Base-by-base conservation (phyloP, 1,140 invertebrate genomes). In the Chionoecetes opilio region DNA sequence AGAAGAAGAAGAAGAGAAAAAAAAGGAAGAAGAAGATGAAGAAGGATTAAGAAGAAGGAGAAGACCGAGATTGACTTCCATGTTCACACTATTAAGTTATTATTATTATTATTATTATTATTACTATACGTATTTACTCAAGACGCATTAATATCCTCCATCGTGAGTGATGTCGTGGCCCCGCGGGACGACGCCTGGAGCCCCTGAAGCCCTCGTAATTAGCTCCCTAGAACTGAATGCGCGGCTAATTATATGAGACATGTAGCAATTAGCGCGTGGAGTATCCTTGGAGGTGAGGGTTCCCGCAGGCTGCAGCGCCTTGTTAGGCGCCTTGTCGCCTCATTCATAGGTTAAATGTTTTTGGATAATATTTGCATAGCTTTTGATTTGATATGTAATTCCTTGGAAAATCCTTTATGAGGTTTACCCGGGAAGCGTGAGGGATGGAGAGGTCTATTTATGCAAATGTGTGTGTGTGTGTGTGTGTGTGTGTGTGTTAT, bases 231-330 rank as follows among this genome's bases (percentile, higher is more conserved):
- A 92, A 38, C 75, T 37, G 32, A 37, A 41, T 34, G 34, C 2
- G 34, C 91, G 91, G n/a, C 75, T 82, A 92, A 85, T 53, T 75
- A 92, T 3, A 41, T n/a, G 75, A 85, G 82, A 82, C n/a, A 92
- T 92, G 82, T 75, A 63, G 91, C 63, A 92, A 92, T 84, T 92
- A 92, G 75, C 75, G 31, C n/a, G 11, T 75, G 21, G 63, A 75
- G 63, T 75, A 53, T 53, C 46, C 46, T 9, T 53, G 46, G 21
- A 17, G 46, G 21, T 9, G 21, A 75, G 63, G 63, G 5, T 6
- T n/a, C 63, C 85, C 11, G 85, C 85, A 35, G 8, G 31, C 37
- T 3, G 31, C 32, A 34, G 17, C 85, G 2, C 63, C 63, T 75
- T n/a, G 63, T 75, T 75, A 75, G 63, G 0, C 2, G 63, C 26